These are phyloP conservation scores for Myiopsitta monachus DNA, from an alignment of 2,113 vertebrate genomes.

Conservation along the genomic window DNA sequence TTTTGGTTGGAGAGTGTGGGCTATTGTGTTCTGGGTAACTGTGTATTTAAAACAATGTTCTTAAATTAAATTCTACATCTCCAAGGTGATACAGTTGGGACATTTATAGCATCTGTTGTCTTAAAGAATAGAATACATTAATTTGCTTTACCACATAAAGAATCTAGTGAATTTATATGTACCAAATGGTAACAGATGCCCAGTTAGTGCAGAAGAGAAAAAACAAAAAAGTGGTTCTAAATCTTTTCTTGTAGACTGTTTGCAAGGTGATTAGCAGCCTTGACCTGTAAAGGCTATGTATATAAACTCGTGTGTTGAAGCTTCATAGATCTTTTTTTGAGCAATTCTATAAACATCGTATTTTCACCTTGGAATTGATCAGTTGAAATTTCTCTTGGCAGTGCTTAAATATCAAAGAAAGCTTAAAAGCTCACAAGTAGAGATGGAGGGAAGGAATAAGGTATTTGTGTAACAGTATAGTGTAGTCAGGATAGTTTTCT, in stretches of 20 bases:
- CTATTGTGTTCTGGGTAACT: background rate
- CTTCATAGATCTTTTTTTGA: background rate
- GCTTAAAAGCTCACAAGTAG: background rate
- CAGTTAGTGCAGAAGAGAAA: background rate
- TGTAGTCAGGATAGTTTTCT: background rate
- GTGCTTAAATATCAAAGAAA: background rate
- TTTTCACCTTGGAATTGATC: background rate
- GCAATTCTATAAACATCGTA: background rate
- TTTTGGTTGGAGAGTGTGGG: background rate
- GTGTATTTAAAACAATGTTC: background rate
- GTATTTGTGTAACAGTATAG: background rate
- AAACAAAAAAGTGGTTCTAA: background rate
- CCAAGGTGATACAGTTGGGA: background rate
- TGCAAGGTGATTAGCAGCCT: background rate
- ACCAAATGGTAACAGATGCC: background rate
- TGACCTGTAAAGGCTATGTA: background rate
- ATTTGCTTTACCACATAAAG: background rate
- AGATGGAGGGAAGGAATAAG: background rate
- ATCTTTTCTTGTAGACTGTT: background rate
- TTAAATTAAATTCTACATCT: background rate
- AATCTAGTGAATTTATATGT: background rate
- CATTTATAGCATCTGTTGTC: background rate
- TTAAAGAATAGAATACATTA: background rate
- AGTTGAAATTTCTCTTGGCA: background rate
- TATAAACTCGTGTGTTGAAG: background rate